A percentile compares a stretch with the other conserved stretches of the same genome.
Evolutionary conservation across 2,113 vertebrate species (phyloP).

Genomic region (Toxostoma redivivum): DNA sequence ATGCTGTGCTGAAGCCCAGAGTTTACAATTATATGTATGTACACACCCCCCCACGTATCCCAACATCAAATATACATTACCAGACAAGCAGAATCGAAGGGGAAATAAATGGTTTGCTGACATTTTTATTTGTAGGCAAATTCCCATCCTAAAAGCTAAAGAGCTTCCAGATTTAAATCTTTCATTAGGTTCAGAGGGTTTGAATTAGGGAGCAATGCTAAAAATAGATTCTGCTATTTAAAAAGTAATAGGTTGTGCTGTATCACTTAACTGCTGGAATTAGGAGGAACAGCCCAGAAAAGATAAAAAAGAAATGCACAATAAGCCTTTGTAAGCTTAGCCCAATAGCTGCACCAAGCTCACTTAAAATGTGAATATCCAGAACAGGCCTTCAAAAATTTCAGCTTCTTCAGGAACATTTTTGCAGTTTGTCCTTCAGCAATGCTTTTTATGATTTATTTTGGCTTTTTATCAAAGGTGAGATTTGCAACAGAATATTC

Average conservation of each 20-base stretch:
- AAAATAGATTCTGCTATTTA: constrained; percentile 39
- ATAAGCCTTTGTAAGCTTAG: not conserved
- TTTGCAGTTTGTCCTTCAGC: not conserved
- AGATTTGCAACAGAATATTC: not conserved
- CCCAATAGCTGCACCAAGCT: not conserved
- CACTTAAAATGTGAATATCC: not conserved
- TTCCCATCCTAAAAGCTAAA: constrained; percentile 42
- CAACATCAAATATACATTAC: not conserved
- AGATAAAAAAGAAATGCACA: not conserved
- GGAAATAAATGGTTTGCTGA: constrained; percentile 5
- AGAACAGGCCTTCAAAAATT: not conserved
- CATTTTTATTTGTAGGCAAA: constrained; percentile 32
- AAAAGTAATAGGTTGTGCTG: not conserved
- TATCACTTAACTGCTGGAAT: not conserved
- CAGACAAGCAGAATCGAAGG: not conserved
- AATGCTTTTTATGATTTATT: not conserved
- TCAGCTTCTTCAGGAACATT: not conserved
- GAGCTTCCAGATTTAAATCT: constrained; percentile 63
- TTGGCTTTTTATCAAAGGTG: not conserved
- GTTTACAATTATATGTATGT: not conserved
- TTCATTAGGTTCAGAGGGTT: constrained; percentile 54
- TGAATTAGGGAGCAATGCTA: constrained; percentile 14
- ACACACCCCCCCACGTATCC: not conserved
- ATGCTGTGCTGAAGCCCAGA: not conserved
- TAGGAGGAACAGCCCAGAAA: not conserved